phyloP scores from a whole-genome alignment of 2,797 vertebrate species.

The Pangasius larnaudii region DNA sequence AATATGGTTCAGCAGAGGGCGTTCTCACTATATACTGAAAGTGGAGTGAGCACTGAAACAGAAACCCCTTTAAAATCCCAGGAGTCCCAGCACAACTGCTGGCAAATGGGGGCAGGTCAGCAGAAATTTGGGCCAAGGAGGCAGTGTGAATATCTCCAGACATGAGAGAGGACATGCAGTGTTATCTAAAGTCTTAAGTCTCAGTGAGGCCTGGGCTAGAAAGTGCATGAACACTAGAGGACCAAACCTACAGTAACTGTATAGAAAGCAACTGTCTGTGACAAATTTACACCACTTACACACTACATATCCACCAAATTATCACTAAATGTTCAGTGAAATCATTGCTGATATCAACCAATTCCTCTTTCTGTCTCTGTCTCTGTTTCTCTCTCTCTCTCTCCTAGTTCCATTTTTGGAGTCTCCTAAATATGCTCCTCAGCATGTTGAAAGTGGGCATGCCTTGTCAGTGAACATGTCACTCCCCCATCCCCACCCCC shows the following conservation, averaged over 20 bases:
- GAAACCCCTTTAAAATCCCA: neutral
- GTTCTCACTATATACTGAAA: neutral
- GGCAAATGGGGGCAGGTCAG: conserved; percentile 19
- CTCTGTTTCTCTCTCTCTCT: neutral
- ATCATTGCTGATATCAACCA: neutral
- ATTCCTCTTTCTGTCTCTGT: neutral
- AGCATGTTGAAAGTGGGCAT: conserved; percentile 78
- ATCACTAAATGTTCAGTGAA: neutral
- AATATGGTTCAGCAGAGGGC: neutral
- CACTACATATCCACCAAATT: neutral
- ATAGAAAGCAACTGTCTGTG: neutral
- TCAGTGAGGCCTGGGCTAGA: neutral
- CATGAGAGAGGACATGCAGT: neutral
- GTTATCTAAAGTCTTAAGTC: neutral
- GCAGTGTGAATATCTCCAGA: neutral
- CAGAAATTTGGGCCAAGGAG: conserved; percentile 12
- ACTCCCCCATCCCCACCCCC: conserved; percentile 76
- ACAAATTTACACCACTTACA: neutral
- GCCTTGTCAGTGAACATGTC: conserved; percentile 77
- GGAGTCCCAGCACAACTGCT: neutral
- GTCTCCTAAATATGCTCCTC: conserved; percentile 85
- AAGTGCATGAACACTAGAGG: neutral
- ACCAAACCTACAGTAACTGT: neutral
- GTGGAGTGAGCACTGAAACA: conserved; percentile 16
- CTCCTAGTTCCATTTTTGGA: conserved; percentile 88